phyloP scores from a whole-genome alignment of 2,888 invertebrate genomes.

The Cheilosia scutellata region DNA sequence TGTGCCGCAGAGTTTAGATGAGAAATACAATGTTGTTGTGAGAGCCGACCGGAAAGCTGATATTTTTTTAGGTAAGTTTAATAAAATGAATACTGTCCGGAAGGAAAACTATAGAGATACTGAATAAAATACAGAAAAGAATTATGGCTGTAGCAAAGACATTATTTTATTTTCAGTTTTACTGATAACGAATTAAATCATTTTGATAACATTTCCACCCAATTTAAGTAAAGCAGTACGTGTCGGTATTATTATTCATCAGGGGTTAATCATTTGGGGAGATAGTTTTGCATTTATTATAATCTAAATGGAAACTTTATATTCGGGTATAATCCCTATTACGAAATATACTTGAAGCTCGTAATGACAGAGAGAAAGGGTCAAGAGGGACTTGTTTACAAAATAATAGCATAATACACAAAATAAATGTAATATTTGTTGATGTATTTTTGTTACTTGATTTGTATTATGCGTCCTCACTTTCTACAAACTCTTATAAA shows the following conservation, averaged over 20 bases:
- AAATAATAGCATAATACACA: too few relatives aligned
- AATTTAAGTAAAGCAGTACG: constrained; percentile 23
- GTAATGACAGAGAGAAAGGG: too few relatives aligned
- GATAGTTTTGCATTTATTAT: constrained; percentile 13
- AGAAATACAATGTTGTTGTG: constrained; percentile 81
- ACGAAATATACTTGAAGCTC: too few relatives aligned
- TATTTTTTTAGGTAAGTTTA: constrained; percentile 80
- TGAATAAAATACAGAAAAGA: background rate
- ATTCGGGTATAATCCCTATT: background rate
- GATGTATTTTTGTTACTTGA: too few relatives aligned
- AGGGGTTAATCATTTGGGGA: background rate
- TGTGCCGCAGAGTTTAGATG: constrained; percentile 78
- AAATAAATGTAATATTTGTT: too few relatives aligned
- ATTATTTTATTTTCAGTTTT: constrained; percentile 24
- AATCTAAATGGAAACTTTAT: background rate
- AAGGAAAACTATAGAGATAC: constrained; percentile 2
- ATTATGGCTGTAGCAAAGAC: background rate
- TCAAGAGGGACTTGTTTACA: too few relatives aligned
- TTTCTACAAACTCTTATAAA: too few relatives aligned
- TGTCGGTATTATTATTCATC: constrained; percentile 14
- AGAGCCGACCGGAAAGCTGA: constrained; percentile 83
- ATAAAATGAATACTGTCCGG: background rate
- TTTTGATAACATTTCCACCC: constrained; percentile 67
- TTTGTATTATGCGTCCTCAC: too few relatives aligned
- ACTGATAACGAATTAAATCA: constrained; percentile 55